Evolutionary conservation across 30 jellyfish, hydroid and myxozoan genomes (phyloP), one percentile per base, ranked within the genome.

Genomic region (Rhopilema esculentum): DNA sequence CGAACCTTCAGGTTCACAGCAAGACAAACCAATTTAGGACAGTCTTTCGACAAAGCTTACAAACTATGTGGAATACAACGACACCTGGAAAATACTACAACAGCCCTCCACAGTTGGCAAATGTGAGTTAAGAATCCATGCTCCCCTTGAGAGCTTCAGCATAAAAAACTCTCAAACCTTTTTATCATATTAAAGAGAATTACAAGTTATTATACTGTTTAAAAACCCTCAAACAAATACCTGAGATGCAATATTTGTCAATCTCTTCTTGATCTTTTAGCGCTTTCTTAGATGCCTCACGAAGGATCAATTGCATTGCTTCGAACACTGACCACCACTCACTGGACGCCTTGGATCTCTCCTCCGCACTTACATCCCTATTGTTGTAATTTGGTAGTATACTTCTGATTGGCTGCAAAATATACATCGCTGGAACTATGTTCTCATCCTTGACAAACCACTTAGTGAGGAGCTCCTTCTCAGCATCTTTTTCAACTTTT

Each of bases 251-350:
- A 77, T 93, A 93, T 52, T 93, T 93, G 65, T 77, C 72, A 22
- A 72, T 78, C 29, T 66, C 83, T 63, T 63, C 76, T 25, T 82
- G 33, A 24, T 64, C 57, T 28, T 25, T 32, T 33, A 78, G 27
- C 18, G 95, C 93, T 31, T 87, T 72, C 18, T 1, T 9, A 8
- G 98, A 88, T 8, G 97, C 98, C 21, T 82, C 65, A 12, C 98
- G 92, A 4, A 93, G 87, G 2, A 88, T 69, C 49, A 1, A 61
- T 51, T 93, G 98, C 93, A 93, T 87, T 29, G 75, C 64, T 70
- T 93, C 98, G 83, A 93, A 93, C 19, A 95, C 97, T 0, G 52
- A 66, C 98, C 98, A 93, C 98, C 98, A 93, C 49, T 83, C 86
- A 4, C 80, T 77, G 24, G 97, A 88, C 49, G 98, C 98, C 16